Percentiles rank a stretch among this genome's conserved stretches.
phyloP scores from a whole-genome alignment of 2,888 invertebrate species.

The Digitonthophagus gazella region DNA sequence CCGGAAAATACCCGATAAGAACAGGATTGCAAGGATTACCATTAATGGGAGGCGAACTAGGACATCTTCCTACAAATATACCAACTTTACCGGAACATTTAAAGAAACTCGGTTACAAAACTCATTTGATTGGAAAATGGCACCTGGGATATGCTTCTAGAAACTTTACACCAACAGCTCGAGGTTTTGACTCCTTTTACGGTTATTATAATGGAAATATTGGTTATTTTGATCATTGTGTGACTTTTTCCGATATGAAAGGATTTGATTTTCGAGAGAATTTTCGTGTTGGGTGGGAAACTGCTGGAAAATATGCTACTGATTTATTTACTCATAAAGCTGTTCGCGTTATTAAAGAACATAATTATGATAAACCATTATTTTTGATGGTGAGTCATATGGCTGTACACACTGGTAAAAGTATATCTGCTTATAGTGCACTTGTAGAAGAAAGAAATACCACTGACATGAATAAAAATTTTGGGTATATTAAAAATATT shows the following conservation, averaged over 20 bases:
- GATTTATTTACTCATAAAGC: constrained; percentile 69
- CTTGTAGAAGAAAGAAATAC: constrained; percentile 66
- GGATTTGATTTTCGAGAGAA: constrained; percentile 54
- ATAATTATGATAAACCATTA: constrained; percentile 61
- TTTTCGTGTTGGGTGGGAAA: constrained; percentile 51
- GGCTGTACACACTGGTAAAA: constrained; percentile 69
- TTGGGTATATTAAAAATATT: constrained; percentile 64
- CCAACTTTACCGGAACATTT: constrained; percentile 60
- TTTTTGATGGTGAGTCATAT: constrained; percentile 77
- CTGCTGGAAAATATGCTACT: constrained; percentile 65
- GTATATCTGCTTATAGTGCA: constrained; percentile 51
- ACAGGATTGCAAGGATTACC: constrained; percentile 72
- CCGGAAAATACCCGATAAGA: constrained; percentile 85
- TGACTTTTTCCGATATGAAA: constrained; percentile 43
- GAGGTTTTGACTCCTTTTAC: constrained; percentile 78
- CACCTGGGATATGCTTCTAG: constrained; percentile 73
- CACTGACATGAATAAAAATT: constrained; percentile 60
- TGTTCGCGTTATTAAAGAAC: constrained; percentile 59
- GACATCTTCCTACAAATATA: constrained; percentile 62
- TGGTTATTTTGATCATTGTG: constrained; percentile 66
- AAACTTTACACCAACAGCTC: constrained; percentile 65
- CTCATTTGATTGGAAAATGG: constrained; percentile 83
- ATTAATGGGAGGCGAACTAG: constrained; percentile 65
- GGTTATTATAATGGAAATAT: constrained; percentile 82
- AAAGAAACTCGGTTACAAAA: constrained; percentile 64